phyloP scores from a whole-genome alignment of 2,113 vertebrate species.

The Epinephelus cyanopodus region DNA sequence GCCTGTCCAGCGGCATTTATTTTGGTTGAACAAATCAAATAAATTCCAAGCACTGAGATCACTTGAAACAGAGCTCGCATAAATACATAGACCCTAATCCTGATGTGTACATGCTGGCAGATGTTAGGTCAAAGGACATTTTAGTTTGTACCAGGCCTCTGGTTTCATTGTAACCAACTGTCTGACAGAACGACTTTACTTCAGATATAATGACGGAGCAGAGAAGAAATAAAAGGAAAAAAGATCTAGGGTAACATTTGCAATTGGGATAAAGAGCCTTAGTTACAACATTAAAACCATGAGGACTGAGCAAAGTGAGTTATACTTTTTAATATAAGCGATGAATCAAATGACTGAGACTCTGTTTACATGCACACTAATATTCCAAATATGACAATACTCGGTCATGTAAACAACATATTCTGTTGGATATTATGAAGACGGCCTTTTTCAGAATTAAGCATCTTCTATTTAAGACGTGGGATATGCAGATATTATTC shows the following conservation, averaged over 20 bases:
- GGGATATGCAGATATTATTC: too few relatives aligned
- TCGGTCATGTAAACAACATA: too few relatives aligned
- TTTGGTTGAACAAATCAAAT: constrained; percentile 74
- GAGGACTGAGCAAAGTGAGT: not conserved
- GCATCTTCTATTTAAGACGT: too few relatives aligned
- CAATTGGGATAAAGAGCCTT: not conserved
- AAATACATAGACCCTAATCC: constrained; percentile 58
- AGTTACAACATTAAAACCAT: not conserved
- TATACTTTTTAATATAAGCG: not conserved
- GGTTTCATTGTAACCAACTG: constrained; percentile 32
- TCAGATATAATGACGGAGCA: constrained; percentile 15
- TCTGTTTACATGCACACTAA: too few relatives aligned
- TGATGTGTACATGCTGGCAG: constrained; percentile 50
- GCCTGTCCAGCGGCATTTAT: constrained; percentile 70
- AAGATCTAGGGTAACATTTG: too few relatives aligned
- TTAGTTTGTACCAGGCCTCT: constrained; percentile 32
- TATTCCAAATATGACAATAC: too few relatives aligned
- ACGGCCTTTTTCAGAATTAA: too few relatives aligned
- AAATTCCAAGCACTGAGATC: constrained; percentile 72
- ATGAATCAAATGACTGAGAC: not conserved
- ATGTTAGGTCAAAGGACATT: constrained; percentile 51
- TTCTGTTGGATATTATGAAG: too few relatives aligned
- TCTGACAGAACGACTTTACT: constrained; percentile 22
- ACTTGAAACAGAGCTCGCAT: constrained; percentile 68
- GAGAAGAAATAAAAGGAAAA: constrained; percentile 14